Evolutionary conservation across 2,888 invertebrate species (phyloP), one percentile per base, ranked within the genome.

Genomic region (Eudemis profundana): DNA sequence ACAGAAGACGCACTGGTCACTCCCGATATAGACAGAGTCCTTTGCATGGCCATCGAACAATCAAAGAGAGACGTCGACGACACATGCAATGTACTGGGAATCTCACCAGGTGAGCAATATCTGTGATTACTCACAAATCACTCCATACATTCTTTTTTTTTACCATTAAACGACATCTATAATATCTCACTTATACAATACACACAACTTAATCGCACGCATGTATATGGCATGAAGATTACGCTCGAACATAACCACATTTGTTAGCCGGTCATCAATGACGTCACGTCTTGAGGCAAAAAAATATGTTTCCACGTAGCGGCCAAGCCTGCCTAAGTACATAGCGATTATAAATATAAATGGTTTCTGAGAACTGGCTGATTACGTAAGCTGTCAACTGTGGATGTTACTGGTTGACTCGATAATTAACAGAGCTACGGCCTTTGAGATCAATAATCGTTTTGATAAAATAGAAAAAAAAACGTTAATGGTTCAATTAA

Each of bases 11-110:
- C 94, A 57, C 85, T 95, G 51, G 94, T 94, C 56, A 94, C 95
- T 56, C 96, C 96, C 74, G 95, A 95, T 76, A 96, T 97, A 72
- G 97, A 97, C 82, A 96, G 96, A 14, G 96, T 97, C 36, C 93
- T 97, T 59, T 96, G 95, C 68, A 93, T 97, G 89, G 97, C 97
- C 27, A 96, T 97, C 75, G 96, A 97, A 81, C 96, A 97, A 84
- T 95, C 97, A 72, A 95, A 96, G 77, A 95, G 96, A 79, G 97
- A 97, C 82, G 96, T 97, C 57, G 96, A 96, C 84, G 96, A 94
- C 80, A 96, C 97, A 8, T 97, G 97, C 88, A 95, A 95, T 60
- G 95, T 96, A 74, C 94, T 97, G 78, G 96, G 96, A 87, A 97
- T 98, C 88, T 96, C 97, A 84, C 95, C 96, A 89, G 97, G 97